phyloP scores from a whole-genome alignment of 2,797 vertebrate species.

The Characodon lateralis region DNA sequence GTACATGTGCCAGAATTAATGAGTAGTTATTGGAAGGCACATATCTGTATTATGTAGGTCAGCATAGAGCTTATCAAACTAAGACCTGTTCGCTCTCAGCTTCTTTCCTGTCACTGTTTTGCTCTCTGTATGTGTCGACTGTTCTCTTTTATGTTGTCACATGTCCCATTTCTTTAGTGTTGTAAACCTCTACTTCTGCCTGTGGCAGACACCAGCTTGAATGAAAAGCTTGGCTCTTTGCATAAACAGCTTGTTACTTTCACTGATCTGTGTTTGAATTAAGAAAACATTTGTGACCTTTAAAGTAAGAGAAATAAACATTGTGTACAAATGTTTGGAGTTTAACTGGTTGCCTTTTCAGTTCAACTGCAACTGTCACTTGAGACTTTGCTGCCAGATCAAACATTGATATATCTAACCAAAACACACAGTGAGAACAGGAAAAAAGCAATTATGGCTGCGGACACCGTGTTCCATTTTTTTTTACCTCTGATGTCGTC shows the following conservation, averaged over 20 bases:
- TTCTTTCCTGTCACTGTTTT: constrained; percentile 22
- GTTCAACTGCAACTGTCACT: background rate
- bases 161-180: constrained; percentile 9
- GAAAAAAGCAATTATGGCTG: background rate
- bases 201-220: constrained; percentile 7
- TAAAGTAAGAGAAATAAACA: background rate
- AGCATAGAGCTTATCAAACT: constrained; percentile 57
- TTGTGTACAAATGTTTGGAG: constrained; percentile 6
- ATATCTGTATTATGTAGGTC: constrained; percentile 55
- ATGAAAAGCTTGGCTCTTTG: constrained; percentile 9
- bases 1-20: constrained; percentile 23
- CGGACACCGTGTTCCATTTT: background rate
- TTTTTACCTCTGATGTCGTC: background rate
- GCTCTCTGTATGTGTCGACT: constrained; percentile 14
- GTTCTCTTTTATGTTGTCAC: constrained; percentile 14
- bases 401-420: constrained; percentile 6
- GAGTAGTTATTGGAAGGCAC: constrained; percentile 30
- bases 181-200: constrained; percentile 23
- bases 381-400: background rate
- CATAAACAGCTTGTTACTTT: constrained; percentile 28
- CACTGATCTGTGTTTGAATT: background rate
- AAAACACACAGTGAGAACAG: background rate
- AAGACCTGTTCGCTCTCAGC: constrained; percentile 41
- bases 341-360: background rate
- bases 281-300: background rate